phyloP scores from a whole-genome alignment of 2,797 vertebrate genomes.

The Peromyscus eremicus region DNA sequence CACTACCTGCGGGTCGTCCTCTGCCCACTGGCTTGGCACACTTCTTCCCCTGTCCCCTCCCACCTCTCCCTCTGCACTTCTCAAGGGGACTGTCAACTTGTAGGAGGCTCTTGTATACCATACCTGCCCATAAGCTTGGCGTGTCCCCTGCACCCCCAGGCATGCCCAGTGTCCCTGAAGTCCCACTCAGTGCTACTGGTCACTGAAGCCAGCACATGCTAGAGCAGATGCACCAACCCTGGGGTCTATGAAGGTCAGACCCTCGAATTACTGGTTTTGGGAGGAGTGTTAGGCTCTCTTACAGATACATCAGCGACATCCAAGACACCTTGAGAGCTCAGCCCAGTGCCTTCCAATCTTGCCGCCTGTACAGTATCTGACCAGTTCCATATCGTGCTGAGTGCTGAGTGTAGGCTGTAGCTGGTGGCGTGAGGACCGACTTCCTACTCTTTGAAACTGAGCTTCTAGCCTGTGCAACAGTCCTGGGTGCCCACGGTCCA shows the following conservation, averaged over 20 bases:
- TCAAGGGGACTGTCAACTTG: fast-evolving
- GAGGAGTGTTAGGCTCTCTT: neutral
- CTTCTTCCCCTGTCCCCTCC: neutral
- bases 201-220: neutral
- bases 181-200: too few relatives aligned
- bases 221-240: neutral
- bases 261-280: neutral
- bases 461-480: too few relatives aligned
- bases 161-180: neutral
- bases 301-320: fast-evolving
- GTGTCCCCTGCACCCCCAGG: too few relatives aligned
- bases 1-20: neutral
- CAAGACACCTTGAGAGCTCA: neutral
- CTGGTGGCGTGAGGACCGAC: too few relatives aligned
- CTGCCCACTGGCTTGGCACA: neutral
- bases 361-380: neutral
- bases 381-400: neutral
- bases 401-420: fast-evolving
- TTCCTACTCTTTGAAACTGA: neutral
- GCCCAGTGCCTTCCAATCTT: fast-evolving
- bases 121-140: neutral
- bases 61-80: neutral
- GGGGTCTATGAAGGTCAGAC: neutral
- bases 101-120: neutral
- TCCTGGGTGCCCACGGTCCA: neutral